phyloP scores from a whole-genome alignment of 2,113 vertebrate genomes.

The Xenopus laevis region DNA sequence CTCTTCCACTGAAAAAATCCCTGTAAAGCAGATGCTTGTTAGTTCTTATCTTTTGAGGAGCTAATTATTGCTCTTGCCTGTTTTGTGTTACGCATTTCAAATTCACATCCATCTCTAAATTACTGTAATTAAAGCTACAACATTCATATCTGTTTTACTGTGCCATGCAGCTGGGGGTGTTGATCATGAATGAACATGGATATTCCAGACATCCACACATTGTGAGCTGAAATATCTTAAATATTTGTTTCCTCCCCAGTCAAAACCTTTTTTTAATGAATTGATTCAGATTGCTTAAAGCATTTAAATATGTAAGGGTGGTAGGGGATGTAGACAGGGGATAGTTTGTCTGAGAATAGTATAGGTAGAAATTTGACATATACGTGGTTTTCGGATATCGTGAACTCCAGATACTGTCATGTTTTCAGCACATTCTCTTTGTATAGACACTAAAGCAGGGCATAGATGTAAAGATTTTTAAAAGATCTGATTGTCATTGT shows the following conservation, averaged over 20 bases:
- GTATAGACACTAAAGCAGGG: too few species aligned
- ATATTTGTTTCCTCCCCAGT: slow-evolving; percentile 61
- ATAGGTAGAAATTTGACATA: too few species aligned
- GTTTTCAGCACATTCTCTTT: too few species aligned
- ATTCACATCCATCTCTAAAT: slow-evolving; percentile 67
- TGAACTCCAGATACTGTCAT: too few species aligned
- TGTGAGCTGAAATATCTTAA: slow-evolving; percentile 58
- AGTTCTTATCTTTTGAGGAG: slow-evolving; percentile 58
- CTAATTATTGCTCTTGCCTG: slow-evolving; percentile 65
- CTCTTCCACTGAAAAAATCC: slow-evolving; percentile 45
- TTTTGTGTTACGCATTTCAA: slow-evolving; percentile 53
- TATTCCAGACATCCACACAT: slow-evolving; percentile 58
- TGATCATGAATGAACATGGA: slow-evolving; percentile 59
- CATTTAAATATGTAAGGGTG: not conserved
- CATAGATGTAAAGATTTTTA: too few species aligned
- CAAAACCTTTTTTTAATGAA: slow-evolving; percentile 47
- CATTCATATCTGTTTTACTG: slow-evolving; percentile 61
- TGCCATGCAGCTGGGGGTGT: slow-evolving; percentile 62
- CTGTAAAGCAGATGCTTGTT: slow-evolving; percentile 59
- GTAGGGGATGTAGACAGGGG: too few species aligned
- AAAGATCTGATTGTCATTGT: too few species aligned
- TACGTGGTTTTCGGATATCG: too few species aligned
- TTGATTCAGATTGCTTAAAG: not conserved
- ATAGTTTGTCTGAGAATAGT: too few species aligned
- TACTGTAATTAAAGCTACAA: slow-evolving; percentile 71